Base-by-base conservation (phyloP, 2,113 vertebrate species). In the Caloenas nicobarica region DNA sequence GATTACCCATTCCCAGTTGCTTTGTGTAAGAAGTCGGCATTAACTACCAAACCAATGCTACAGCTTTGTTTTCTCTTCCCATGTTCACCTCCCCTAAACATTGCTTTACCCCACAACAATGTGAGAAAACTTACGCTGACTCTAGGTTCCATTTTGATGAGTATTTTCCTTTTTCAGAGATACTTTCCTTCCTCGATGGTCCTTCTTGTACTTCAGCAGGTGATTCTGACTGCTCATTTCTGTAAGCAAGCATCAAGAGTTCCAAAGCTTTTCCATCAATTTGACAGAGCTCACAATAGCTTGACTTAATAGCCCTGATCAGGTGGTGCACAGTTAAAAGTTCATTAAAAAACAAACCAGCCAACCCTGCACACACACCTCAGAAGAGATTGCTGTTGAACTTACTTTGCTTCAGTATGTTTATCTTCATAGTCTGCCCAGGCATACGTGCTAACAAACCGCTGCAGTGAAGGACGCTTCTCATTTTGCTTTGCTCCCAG, bases 381-480 rank as follows among this genome's bases (percentile, higher is more conserved):
- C 1, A 0, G 13, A 54, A 50, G 16, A n/a, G 13, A 10, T 3
- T 56, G 34, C 42, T 66, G 25, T 34, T 38, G 51, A 72, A 98
- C 99, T 98, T 98, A 99, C 99, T 98, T 98, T 71, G 98, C 96
- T 87, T 98, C 97, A 80, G 96, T 54, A 36, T 96, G 96, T 40
- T 98, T 98, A 25, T 98, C 98, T 57, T 98, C 98, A 3, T 98
- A 97, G 48, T 99, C 98, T 16, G 98, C 96, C 98, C 99, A 99
- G 95, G 98, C 97, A 34, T 98, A 98, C 3, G 98, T 98, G 97
- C 98, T 99, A 93, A 99, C 97, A 96, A 99, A 99, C 18, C 99
- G 98, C 56, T 99, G 99, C 58, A 99, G 97, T 0, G 98, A 98
- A 33, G 99, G 99, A 23, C 98, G 98, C 53, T 97, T 97, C 54